Evolutionary conservation across 2,797 vertebrate genomes (phyloP).

Genomic region (Lemur catta): DNA sequence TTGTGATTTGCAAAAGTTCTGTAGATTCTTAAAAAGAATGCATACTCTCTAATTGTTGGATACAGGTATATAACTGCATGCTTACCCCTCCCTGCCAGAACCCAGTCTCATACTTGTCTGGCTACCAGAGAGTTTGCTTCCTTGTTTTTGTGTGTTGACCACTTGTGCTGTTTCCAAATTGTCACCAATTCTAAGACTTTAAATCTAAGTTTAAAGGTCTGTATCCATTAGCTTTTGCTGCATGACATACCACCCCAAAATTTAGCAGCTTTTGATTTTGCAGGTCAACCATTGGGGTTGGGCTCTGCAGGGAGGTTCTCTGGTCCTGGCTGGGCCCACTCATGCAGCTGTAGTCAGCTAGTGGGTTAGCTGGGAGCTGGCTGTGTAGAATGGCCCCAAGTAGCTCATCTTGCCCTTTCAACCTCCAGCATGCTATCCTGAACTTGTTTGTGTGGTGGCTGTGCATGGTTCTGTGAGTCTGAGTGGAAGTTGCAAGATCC

Average conservation of each 20-base stretch:
- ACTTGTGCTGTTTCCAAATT: background rate
- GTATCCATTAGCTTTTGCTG: background rate
- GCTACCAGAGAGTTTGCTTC: background rate
- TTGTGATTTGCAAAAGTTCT: background rate
- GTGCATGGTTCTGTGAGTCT: background rate
- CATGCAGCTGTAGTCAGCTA: background rate
- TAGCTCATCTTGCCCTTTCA: background rate
- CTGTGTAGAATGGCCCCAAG: background rate
- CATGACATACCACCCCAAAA: background rate
- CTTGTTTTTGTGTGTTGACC: background rate
- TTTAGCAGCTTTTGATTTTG: background rate
- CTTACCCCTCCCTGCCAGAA: background rate
- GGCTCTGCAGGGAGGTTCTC: background rate
- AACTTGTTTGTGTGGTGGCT: background rate
- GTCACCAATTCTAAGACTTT: background rate
- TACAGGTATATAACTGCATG: background rate
- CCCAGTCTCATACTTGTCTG: background rate
- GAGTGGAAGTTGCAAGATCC: background rate
- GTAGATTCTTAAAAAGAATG: background rate
- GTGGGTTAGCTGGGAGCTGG: background rate
- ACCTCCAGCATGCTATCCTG: background rate
- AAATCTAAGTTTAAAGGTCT: background rate
- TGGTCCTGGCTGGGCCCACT: background rate
- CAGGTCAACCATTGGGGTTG: background rate
- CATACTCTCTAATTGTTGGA: background rate